Evolutionary conservation across 2,888 invertebrate species (phyloP).

Genomic region (Torymus aiolomorphi): DNA sequence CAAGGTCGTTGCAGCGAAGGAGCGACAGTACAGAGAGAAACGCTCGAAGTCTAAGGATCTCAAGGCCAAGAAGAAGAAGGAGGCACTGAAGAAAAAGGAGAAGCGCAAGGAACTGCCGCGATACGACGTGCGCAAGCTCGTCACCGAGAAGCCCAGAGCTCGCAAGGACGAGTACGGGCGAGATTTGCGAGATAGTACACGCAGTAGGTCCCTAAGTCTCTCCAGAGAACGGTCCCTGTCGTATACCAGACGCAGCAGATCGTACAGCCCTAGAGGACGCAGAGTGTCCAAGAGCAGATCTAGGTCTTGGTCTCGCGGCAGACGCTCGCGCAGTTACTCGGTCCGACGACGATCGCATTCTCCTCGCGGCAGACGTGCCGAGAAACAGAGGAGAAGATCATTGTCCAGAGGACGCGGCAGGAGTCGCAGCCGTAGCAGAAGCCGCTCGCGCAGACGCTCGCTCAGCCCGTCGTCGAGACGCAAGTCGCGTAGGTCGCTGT

Average conservation of each 20-base stretch:
- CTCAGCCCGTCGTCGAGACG: constrained; percentile 55
- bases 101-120: constrained; percentile 88
- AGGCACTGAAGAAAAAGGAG: constrained; percentile 76
- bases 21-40: constrained; percentile 86
- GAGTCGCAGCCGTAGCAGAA: constrained; percentile 51
- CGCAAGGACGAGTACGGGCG: constrained; percentile 88
- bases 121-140: constrained; percentile 88
- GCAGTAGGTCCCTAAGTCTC: constrained; percentile 64
- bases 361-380: constrained; percentile 61
- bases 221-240: constrained; percentile 71
- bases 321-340: constrained; percentile 67
- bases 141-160: constrained; percentile 82
- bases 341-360: constrained; percentile 64
- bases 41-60: constrained; percentile 73
- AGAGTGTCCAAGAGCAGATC: constrained; percentile 60
- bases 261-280: constrained; percentile 35
- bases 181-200: constrained; percentile 77
- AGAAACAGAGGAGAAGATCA: constrained; percentile 59
- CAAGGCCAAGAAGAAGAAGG: constrained; percentile 71
- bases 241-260: constrained; percentile 64
- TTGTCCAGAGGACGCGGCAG: constrained; percentile 60
- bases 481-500: constrained; percentile 60
- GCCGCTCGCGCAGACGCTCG: constrained; percentile 41
- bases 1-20: constrained; percentile 83
- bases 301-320: constrained; percentile 59